Evolutionary conservation across 2,888 invertebrate species (phyloP).

Genomic region (Mimumesa dahlbomi): DNA sequence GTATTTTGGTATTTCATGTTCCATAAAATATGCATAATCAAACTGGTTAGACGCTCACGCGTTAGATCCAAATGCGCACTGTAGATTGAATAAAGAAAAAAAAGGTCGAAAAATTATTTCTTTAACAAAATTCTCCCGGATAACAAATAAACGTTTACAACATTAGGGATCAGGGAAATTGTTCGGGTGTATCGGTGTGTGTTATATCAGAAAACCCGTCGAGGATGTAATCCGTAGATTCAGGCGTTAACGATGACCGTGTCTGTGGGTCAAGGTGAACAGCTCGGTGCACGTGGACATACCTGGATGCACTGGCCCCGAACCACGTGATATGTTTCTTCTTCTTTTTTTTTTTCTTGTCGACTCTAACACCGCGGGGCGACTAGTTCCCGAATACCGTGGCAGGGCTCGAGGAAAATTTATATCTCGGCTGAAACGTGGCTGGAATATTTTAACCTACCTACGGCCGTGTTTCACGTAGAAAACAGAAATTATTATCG

Average conservation of each 20-base stretch:
- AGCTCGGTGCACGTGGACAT: conserved; percentile 58
- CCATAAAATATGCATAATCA: too few species aligned
- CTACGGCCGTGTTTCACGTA: background rate
- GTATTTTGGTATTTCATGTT: conserved; percentile 14
- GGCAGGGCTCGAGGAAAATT: conserved; percentile 4
- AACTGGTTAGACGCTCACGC: too few species aligned
- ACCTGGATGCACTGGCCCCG: conserved; percentile 44
- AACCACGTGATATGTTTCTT: background rate
- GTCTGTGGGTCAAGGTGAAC: conserved; percentile 77
- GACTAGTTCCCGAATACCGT: background rate
- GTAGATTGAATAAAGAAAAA: too few species aligned
- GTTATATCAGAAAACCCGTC: conserved; percentile 62
- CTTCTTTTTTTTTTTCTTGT: too few species aligned
- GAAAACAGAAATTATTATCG: conserved; percentile 6
- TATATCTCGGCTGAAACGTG: background rate
- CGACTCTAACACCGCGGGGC: background rate
- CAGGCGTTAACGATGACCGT: conserved; percentile 59
- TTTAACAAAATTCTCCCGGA: too few species aligned
- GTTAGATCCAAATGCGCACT: too few species aligned
- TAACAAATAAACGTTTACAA: background rate
- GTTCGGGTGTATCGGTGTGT: conserved; percentile 7
- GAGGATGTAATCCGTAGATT: conserved; percentile 66
- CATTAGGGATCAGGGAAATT: conserved; percentile 16
- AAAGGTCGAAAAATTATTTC: background rate
- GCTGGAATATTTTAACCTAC: conserved; percentile 9